A percentile compares a stretch with the other conserved stretches of the same genome.
phyloP scores from a whole-genome alignment of 2,888 invertebrate genomes.

The Halocaridina rubra region DNA sequence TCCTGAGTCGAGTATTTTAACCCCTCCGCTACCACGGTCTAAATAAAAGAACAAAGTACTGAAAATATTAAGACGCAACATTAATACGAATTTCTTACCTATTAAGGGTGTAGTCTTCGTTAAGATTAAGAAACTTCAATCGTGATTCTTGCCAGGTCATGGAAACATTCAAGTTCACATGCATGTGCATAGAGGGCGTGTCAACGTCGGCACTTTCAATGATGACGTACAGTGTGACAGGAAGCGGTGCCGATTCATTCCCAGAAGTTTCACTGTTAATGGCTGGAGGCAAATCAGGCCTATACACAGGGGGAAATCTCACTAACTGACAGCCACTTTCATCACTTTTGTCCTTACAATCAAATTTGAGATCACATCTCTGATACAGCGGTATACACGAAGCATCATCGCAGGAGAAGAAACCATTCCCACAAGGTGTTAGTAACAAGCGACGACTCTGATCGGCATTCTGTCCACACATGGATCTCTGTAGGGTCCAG shows the following conservation, averaged over 20 bases:
- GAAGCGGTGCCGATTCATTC: conserved; percentile 26
- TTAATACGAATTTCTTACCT: too few species aligned
- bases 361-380: conserved; percentile 58
- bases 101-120: conserved; percentile 57
- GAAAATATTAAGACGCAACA: too few species aligned
- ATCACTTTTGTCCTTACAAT: conserved; percentile 58
- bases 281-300: conserved; percentile 50
- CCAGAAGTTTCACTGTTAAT: conserved; percentile 18
- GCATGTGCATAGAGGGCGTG: conserved; percentile 58
- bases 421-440: conserved; percentile 41
- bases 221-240: conserved; percentile 42
- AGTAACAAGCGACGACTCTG: conserved; percentile 35
- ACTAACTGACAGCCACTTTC: conserved; percentile 59
- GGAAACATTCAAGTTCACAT: conserved; percentile 54
- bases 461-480: conserved; percentile 42
- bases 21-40: too few species aligned
- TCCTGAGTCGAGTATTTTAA: too few species aligned
- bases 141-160: conserved; percentile 55
- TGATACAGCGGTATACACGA: conserved; percentile 55
- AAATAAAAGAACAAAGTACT: too few species aligned
- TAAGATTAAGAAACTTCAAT: conserved; percentile 55
- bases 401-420: conserved; percentile 56
- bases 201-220: conserved; percentile 58
- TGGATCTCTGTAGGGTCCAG: conserved; percentile 37
- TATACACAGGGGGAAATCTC: conserved; percentile 46